Evolutionary conservation across 2,797 vertebrate genomes (phyloP), one percentile per base, ranked within the genome.

Genomic region (Pogonophryne albipinna): DNA sequence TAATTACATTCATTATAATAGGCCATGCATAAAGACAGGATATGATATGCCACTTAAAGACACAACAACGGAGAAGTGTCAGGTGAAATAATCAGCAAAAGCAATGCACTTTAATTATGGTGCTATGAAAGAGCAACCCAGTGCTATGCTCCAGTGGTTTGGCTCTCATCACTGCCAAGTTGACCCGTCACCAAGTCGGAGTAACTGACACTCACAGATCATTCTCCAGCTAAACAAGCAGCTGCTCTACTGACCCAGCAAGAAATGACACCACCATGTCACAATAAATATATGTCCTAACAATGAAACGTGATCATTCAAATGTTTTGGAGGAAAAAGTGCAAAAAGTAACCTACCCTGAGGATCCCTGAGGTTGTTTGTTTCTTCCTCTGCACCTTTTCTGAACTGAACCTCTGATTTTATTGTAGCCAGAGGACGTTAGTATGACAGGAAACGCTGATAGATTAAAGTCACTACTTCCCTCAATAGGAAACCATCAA

Each of bases 401-500:
- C 71, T 79, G 71, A 88, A 77, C 71, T 82, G 66, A 88, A 73
- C 87, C 87, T 87, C 67, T 76, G 83, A 38, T 90, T 90, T 90
- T 89, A 92, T 91, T 89, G 71, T 68, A 74, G 74, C 76, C 61
- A 80, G 79, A 61, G 62, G 65, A 65, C 42, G 51, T 56, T 5
- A 52, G 56, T 66, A 23, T 74, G 84, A 85, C 90, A 91, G 93
- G 93, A 95, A 95, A 86, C 89, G 84, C 78, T 85, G 81, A 91
- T 66, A 85, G 88, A 92, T 92, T 86, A 75, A 79, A 78, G 76
- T 62, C 76, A 85, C 58, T 19, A 69, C 85, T 92, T 94, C 92
- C 93, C 84, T 86, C 79, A 87, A 82, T 85, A 90, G 93, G 93
- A 95, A 95, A 81, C 84, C 87, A 92, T 93, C 66, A 88, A 93